Conservation (phyloP, 2,888 invertebrate species). For the Neria commutata region DNA sequence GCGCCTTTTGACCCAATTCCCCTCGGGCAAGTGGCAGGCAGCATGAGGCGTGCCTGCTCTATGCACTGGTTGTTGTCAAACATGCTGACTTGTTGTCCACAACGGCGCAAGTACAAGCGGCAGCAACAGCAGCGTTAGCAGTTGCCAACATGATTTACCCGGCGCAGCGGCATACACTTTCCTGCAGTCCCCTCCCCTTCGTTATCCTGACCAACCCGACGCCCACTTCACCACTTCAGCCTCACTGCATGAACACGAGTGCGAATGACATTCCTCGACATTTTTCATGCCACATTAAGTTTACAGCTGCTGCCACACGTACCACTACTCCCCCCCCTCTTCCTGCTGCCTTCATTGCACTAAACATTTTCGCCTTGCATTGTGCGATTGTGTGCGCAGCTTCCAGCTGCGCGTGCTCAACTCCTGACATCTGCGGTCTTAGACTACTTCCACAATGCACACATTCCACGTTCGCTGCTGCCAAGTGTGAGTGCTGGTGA, state of each 20-base stretch:
- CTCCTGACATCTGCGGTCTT: neutral
- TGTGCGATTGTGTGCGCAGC: slow-evolving; percentile 3
- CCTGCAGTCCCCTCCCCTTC: too few relatives aligned
- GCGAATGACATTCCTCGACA: slow-evolving; percentile 40
- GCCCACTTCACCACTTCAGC: too few relatives aligned
- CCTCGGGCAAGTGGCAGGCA: neutral
- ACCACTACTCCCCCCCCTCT: slow-evolving; percentile 17
- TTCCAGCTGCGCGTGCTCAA: slow-evolving; percentile 5
- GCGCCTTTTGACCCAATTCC: slow-evolving; percentile 11
- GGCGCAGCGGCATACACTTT: too few relatives aligned
- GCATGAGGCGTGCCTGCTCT: neutral
- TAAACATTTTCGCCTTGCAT: neutral
- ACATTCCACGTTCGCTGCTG: too few relatives aligned
- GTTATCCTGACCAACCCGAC: too few relatives aligned
- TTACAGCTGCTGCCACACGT: slow-evolving; percentile 9
- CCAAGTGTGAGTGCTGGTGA: neutral
- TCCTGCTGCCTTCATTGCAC: slow-evolving; percentile 10
- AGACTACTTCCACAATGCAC: too few relatives aligned
- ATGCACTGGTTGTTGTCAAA: neutral
- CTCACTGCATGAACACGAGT: too few relatives aligned
- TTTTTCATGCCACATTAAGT: slow-evolving; percentile 29
- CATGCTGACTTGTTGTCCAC: neutral
- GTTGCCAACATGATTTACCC: neutral
- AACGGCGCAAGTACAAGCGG: too few relatives aligned
- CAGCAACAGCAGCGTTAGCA: neutral